Evolutionary conservation across 2,797 vertebrate genomes (phyloP).

Genomic region (Anguilla marmorata): DNA sequence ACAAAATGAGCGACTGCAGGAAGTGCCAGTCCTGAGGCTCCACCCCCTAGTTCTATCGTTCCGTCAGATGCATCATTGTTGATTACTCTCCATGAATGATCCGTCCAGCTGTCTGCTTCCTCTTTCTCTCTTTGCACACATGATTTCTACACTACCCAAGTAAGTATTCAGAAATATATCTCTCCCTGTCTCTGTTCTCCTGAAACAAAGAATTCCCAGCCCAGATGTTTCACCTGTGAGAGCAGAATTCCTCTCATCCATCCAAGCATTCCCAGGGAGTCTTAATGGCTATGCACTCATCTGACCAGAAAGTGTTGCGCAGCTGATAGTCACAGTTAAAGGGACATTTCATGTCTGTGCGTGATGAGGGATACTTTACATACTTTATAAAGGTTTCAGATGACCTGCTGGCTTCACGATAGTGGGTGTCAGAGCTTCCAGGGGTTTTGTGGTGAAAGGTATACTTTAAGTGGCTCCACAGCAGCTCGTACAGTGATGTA

Average conservation of each 20-base stretch:
- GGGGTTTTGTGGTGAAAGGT: not conserved
- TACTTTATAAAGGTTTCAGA: not conserved
- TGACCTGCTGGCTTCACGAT: not conserved
- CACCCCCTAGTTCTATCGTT: no score
- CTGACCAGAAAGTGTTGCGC: not conserved
- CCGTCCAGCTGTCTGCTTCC: not conserved
- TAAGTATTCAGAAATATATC: not conserved
- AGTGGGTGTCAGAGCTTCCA: not conserved
- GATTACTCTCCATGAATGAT: not conserved
- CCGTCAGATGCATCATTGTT: not conserved
- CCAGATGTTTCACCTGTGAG: not conserved
- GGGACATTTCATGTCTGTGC: no score
- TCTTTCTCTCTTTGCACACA: not conserved
- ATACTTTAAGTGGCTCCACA: not conserved
- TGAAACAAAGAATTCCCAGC: not conserved
- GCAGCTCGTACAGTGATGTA: no score
- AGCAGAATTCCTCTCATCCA: not conserved
- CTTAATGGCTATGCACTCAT: not conserved
- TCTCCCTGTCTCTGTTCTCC: not conserved
- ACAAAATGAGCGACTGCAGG: not conserved
- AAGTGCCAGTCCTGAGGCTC: not conserved
- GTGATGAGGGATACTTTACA: not conserved
- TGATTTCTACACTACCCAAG: not conserved
- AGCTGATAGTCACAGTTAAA: not conserved
- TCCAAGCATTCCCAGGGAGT: not conserved